Conservation (phyloP, 2,797 vertebrate genomes). For the Chromobotia macracanthus region DNA sequence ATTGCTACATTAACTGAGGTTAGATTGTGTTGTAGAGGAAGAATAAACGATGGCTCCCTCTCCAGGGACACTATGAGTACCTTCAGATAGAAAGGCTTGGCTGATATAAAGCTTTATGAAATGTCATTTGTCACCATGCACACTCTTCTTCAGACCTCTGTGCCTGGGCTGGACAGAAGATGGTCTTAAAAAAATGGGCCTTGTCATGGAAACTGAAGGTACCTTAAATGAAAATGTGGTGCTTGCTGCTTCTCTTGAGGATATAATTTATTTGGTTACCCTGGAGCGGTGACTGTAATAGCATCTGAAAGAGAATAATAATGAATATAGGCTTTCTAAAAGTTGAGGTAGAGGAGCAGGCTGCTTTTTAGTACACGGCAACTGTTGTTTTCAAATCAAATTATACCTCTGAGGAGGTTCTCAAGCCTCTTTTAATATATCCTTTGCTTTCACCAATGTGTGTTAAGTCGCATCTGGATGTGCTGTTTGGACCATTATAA, state of each 20-base stretch:
- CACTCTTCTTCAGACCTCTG: conserved; percentile 56
- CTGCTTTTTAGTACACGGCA: neutral
- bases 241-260: conserved; percentile 54
- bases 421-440: conserved; percentile 22
- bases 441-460: conserved; percentile 13
- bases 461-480: conserved; percentile 40
- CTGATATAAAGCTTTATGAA: conserved; percentile 50
- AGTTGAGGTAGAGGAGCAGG: neutral
- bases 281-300: neutral
- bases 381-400: neutral
- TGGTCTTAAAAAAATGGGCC: conserved; percentile 62
- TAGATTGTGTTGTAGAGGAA: conserved; percentile 17
- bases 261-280: conserved; percentile 51
- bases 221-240: conserved; percentile 64
- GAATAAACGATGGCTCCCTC: conserved; percentile 30
- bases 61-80: conserved; percentile 55
- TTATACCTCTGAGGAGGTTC: conserved; percentile 17
- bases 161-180: conserved; percentile 59
- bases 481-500: conserved; percentile 36
- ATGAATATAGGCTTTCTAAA: conserved; percentile 14
- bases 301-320: conserved; percentile 24
- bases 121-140: conserved; percentile 62
- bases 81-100: conserved; percentile 43
- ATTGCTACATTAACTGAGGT: conserved; percentile 23
- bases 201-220: conserved; percentile 61